Conservation (phyloP, 2,888 invertebrate genomes). For the Chrysolina americana region DNA sequence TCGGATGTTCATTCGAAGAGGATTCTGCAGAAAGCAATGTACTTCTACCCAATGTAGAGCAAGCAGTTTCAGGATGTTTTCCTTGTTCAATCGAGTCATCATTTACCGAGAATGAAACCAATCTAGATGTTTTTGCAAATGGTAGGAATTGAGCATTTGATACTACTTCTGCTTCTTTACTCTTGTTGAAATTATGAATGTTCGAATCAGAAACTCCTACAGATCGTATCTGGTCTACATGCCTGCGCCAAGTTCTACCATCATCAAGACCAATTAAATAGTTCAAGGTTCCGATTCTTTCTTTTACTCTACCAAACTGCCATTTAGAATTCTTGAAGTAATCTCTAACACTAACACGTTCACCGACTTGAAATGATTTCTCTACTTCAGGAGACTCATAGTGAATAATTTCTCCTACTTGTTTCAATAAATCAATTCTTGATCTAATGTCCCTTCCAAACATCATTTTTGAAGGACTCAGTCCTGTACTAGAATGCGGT, state of each 20-base stretch:
- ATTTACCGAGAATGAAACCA: neutral
- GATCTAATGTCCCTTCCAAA: slow-evolving; percentile 3
- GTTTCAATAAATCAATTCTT: slow-evolving; percentile 7
- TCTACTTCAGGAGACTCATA: neutral
- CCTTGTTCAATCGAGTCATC: neutral
- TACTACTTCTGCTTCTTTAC: neutral
- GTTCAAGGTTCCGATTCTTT: no score
- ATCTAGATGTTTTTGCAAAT: neutral
- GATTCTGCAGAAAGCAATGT: no score
- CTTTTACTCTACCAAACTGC: neutral
- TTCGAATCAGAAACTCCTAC: neutral
- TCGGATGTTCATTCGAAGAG: no score
- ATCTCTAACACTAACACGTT: neutral
- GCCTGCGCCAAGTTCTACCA: slow-evolving; percentile 2
- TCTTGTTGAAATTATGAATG: neutral
- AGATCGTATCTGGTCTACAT: neutral
- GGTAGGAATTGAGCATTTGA: neutral
- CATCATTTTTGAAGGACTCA: slow-evolving; percentile 1
- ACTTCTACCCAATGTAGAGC: no score
- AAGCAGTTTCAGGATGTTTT: no score
- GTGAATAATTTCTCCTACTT: neutral
- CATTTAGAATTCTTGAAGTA: neutral
- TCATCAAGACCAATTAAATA: neutral
- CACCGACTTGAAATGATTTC: neutral
- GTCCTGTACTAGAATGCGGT: neutral